Base-by-base conservation (phyloP, 2,888 invertebrate species). In the Conistra vaccinii region DNA sequence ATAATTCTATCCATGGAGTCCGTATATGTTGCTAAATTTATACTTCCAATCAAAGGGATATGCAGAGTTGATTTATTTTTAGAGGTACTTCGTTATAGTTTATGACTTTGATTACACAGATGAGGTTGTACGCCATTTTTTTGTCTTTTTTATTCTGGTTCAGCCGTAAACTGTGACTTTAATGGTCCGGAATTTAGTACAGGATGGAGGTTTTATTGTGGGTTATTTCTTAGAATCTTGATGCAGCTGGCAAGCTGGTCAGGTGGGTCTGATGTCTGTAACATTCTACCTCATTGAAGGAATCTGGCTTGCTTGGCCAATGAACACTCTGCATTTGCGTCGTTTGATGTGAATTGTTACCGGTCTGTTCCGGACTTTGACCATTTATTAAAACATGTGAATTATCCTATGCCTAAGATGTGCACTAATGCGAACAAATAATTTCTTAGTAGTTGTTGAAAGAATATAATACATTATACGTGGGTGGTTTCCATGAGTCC, bases 31-130 rank as follows among this genome's bases (percentile, higher is more conserved):
- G 35, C 35, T 9, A 10, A 20, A 75, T 79, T 62, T 35, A 72
- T 83, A 80, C 83, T 79, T 71, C 17, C 20, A 17, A 20, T 1
- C 5, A 7, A 55, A 69, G 62, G 80, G 35, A 63, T 73, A 51
- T 17, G 5, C 48, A 68, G 66, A 26, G 69, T 72, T 66, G 63
- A 58, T 84, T 86, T 85, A 86, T 79, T 74, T 82, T 74, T 68
- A 76, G 53, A 73, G 70, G 61, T 68, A 70, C 70, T 62, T 71
- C 66, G 71, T 85, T 76, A 82, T 79, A 73, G 86, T 84, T 79
- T 86, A 84, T 84, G 73, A 61, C 72, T 85, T 84, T 81, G 66
- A 85, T 85, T 79, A 75, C 68, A 76, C 69, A 73, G 69, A 69
- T 77, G 68, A 80, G 70, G 68, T 57, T 74, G 60, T 23, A 23